A percentile compares a stretch with the other conserved stretches of the same genome.
Conservation (phyloP, 1,140 invertebrate species). For the Wasmannia auropunctata region DNA sequence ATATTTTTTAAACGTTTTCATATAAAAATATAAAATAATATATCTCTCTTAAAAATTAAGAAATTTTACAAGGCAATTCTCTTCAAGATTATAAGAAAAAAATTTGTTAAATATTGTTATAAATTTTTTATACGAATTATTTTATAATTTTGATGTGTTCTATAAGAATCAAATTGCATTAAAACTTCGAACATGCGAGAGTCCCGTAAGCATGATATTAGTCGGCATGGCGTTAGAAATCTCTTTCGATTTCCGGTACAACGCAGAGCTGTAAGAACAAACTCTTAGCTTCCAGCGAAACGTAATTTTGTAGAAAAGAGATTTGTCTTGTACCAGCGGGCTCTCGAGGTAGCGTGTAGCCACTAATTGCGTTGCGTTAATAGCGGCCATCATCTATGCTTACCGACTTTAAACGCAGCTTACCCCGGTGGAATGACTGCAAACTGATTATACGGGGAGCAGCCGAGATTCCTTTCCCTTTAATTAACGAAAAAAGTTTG, state of each 20-base stretch:
- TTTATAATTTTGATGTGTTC: neutral
- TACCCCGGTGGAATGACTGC: neutral
- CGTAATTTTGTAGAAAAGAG: slow-evolving; percentile 55
- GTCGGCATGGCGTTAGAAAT: neutral
- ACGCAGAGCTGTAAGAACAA: neutral
- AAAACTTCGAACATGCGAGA: neutral
- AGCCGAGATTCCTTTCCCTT: slow-evolving; percentile 30
- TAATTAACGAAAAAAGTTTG: slow-evolving; percentile 29
- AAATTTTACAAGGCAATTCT: neutral
- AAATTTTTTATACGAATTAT: neutral
- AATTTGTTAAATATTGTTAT: neutral
- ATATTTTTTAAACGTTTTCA: neutral
- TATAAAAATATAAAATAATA: slow-evolving; percentile 11
- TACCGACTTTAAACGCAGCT: slow-evolving; percentile 51
- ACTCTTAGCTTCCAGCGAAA: slow-evolving; percentile 6
- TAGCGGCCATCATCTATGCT: slow-evolving; percentile 58
- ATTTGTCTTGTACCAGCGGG: slow-evolving; percentile 20
- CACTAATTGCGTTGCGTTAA: slow-evolving; percentile 70
- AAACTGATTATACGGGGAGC: slow-evolving; percentile 48
- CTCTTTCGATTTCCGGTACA: slow-evolving; percentile 9
- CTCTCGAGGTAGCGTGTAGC: slow-evolving; percentile 41
- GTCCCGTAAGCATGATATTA: neutral
- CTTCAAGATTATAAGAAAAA: neutral
- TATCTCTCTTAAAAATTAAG: neutral
- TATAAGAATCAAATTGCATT: slow-evolving; percentile 41